Evolutionary conservation across 2,113 vertebrate species (phyloP).

Genomic region (Phoenicopterus ruber): DNA sequence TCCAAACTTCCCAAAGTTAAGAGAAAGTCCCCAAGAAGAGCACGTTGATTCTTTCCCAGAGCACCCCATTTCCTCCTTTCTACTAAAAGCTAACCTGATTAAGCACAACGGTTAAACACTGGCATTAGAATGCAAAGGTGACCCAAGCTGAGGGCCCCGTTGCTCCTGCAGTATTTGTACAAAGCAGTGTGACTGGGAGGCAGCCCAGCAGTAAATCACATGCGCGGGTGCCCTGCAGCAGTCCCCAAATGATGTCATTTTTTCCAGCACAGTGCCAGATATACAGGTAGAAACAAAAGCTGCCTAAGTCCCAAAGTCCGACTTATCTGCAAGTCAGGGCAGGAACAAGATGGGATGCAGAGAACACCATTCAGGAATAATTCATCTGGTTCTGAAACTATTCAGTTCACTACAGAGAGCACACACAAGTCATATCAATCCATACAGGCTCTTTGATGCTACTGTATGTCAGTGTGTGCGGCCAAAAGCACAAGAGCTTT

Average conservation of each 20-base stretch:
- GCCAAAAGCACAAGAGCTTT: neutral
- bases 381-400: neutral
- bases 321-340: neutral
- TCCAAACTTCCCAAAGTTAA: neutral
- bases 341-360: neutral
- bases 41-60: rapidly evolving
- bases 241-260: neutral
- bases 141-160: neutral
- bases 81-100: neutral
- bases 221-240: neutral
- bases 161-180: neutral
- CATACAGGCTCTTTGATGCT: neutral
- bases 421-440: neutral
- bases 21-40: neutral
- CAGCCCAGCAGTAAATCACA: neutral
- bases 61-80: neutral
- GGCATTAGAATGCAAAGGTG: neutral
- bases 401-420: neutral
- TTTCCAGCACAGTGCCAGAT: neutral
- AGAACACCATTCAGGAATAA: neutral
- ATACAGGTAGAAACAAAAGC: neutral
- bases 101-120: neutral
- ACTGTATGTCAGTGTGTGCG: neutral
- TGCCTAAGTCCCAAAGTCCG: neutral
- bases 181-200: neutral